Base-by-base conservation (phyloP, 64 coral and sea anemone species). In the Hydrozoanthus tunicans region DNA sequence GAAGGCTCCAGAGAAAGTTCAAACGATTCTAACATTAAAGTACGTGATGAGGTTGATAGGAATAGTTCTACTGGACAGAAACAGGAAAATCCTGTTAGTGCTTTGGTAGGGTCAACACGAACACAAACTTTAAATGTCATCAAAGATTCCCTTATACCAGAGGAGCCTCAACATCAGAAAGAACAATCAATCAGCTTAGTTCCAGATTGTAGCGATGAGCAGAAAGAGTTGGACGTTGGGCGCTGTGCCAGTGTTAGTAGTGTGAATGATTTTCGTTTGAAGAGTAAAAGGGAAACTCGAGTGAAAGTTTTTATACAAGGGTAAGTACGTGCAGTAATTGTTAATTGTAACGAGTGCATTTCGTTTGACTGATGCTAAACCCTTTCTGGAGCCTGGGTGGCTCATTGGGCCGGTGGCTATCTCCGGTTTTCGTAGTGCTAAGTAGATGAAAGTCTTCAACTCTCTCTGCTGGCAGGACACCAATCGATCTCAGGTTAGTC, bases 171-270 rank as follows among this genome's bases (percentile, higher is more conserved):
- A 4, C 51, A 3, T 25, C 17, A 11, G 27, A n/a, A 26, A 15
- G n/a, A 59, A 58, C 54, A 25, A 12, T 0, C 11, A 53, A 53
- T n/a, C 9, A 15, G 24, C 54, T 24, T 69, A 53, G 20, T 73
- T 12, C 6, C 1, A 5, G 23, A 73, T 74, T 23, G 54, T 8
- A 75, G 51, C 65, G 12, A 27, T 62, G 3, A 56, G 17, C 53
- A 14, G 7, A 59, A 26, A 1, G 69, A 88, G 56, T 56, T 56
- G 12, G 68, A 73, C 17, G 57, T 73, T n/a, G 15, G 69, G 55
- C 84, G 84, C 7, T 88, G 69, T 74, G 25, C 53, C 23, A 88
- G 84, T 15, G 67, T 88, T 23, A 88, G 68, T 75, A 88, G 84
- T 32, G 56, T 88, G 26, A 56, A 67, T 75, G 84, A 88, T 51